Evolutionary conservation across 2,113 vertebrate species (phyloP).

Genomic region (Crotophaga sulcirostris): DNA sequence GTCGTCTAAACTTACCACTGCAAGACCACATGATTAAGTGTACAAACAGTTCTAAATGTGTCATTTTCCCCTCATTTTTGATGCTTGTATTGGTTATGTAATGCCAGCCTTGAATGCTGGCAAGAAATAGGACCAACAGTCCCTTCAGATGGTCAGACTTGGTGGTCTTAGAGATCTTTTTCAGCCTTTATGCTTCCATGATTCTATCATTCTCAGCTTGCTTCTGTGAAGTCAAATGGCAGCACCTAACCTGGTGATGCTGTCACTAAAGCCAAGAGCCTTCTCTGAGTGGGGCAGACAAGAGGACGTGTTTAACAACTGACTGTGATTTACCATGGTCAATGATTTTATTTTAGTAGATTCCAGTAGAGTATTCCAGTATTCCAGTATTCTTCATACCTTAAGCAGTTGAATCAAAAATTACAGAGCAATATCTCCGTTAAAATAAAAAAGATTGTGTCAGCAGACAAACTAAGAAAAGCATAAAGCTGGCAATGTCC

Average conservation of each 20-base stretch:
- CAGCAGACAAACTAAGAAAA: neutral
- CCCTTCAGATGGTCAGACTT: neutral
- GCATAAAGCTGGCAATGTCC: neutral
- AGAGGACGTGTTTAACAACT: neutral
- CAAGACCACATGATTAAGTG: neutral
- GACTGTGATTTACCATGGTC: neutral
- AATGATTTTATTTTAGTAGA: neutral
- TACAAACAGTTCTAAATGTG: neutral
- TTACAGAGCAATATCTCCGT: neutral
- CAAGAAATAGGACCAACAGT: neutral
- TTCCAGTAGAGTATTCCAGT: neutral
- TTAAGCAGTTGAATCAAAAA: neutral
- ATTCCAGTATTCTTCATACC: neutral
- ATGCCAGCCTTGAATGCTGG: neutral
- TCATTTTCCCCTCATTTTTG: neutral
- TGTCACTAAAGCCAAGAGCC: neutral
- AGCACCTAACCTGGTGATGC: neutral
- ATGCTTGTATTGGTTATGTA: neutral
- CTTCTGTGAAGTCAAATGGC: neutral
- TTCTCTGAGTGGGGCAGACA: neutral
- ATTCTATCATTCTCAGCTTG: neutral
- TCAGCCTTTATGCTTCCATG: no score
- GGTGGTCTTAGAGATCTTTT: no score
- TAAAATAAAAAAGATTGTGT: neutral
- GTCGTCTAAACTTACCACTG: neutral